A percentile compares a stretch with the other conserved stretches of the same genome.
Evolutionary conservation across 2,113 vertebrate genomes (phyloP).

Genomic region (Macquaria australasica): DNA sequence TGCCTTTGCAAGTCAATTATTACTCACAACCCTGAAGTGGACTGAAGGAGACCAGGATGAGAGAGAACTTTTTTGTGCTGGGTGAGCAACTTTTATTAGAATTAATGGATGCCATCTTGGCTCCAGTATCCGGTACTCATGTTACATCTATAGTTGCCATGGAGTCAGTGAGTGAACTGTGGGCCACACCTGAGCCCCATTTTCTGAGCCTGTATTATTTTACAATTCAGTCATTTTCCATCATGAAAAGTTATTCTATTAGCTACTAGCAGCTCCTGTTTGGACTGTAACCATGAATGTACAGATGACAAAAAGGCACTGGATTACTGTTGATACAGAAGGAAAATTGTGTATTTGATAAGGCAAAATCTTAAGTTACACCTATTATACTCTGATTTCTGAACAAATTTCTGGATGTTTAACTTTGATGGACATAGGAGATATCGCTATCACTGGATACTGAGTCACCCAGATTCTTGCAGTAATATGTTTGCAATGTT

Average conservation of each 20-base stretch:
- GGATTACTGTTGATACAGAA: no score
- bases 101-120: not conserved
- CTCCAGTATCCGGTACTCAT: not conserved
- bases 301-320: not conserved
- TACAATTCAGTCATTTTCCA: no score
- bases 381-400: no score
- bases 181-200: not conserved
- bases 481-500: not conserved
- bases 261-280: no score
- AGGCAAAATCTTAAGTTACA: no score
- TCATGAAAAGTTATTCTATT: no score
- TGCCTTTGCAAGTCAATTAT: not conserved
- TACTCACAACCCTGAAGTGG: no score
- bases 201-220: not conserved
- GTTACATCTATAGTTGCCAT: not conserved
- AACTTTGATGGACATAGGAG: not conserved
- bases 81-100: not conserved
- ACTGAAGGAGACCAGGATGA: not conserved
- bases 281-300: no score
- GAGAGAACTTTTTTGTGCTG: not conserved
- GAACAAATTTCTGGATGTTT: not conserved
- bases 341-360: no score
- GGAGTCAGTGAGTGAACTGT: not conserved
- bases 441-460: not conserved
- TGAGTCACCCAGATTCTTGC: not conserved